A percentile compares a stretch with the other conserved stretches of the same genome.
Evolutionary conservation across 2,113 vertebrate species (phyloP).

Genomic region (Hypanus sabinus): DNA sequence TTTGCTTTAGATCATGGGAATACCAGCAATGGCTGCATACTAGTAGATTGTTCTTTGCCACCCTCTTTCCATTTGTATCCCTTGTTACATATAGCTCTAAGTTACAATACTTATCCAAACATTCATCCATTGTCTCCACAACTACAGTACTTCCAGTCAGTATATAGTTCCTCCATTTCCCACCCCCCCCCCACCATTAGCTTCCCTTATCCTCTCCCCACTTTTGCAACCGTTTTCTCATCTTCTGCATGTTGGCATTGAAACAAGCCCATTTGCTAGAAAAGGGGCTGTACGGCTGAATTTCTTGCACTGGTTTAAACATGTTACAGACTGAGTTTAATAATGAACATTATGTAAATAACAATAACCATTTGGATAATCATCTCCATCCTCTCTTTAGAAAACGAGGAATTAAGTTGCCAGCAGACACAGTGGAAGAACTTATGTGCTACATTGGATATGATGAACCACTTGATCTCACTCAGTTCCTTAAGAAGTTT

Average conservation of each 20-base stretch:
- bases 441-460: conserved; percentile 56
- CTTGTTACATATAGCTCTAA: no score
- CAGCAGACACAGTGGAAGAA: conserved; percentile 48
- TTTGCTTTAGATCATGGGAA: no score
- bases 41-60: no score
- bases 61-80: no score
- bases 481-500: conserved; percentile 73
- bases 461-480: conserved; percentile 58
- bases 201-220: not conserved
- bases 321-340: not conserved
- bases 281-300: not conserved
- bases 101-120: no score
- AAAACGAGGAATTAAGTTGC: conserved; percentile 66
- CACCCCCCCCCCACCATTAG: not conserved
- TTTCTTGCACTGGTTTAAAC: not conserved
- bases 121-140: no score
- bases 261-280: not conserved
- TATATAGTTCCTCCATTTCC: no score
- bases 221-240: not conserved
- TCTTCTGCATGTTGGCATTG: not conserved
- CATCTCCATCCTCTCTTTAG: conserved; percentile 48
- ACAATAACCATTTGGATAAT: not conserved
- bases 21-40: no score
- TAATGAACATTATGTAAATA: not conserved
- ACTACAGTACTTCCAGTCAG: no score